These are phyloP conservation scores for Melanotaenia maccullochi DNA, from an alignment of 2,797 vertebrate species.

Conservation along the genomic window DNA sequence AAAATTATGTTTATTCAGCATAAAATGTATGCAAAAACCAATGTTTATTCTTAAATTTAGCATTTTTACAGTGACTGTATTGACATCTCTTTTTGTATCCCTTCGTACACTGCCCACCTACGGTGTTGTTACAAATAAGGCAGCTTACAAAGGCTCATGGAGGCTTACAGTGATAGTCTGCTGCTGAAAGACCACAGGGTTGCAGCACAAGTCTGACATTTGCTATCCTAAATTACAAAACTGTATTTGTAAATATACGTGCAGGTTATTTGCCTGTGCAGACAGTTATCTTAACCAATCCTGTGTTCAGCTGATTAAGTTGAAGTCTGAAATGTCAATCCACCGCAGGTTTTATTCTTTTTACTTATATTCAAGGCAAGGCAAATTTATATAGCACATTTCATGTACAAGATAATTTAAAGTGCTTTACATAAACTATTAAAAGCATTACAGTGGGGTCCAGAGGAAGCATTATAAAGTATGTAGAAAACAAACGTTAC, in stretches of 20 bases:
- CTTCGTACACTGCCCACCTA: slow-evolving; percentile 11
- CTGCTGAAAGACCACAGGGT: slow-evolving; percentile 6
- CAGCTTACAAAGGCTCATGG: slow-evolving; percentile 22
- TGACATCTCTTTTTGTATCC: slow-evolving; percentile 1
- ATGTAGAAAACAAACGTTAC: too few species aligned
- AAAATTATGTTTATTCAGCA: slow-evolving; percentile 3
- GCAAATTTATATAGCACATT: too few species aligned
- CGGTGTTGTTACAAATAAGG: slow-evolving; percentile 14
- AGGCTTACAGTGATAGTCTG: slow-evolving; percentile 23
- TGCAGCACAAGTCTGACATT: slow-evolving; percentile 22
- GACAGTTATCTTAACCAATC: slow-evolving; percentile 3
- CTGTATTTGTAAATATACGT: slow-evolving; percentile 1
- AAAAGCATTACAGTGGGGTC: too few species aligned
- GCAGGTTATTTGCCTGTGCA: slow-evolving; percentile 3
- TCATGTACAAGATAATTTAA: too few species aligned
- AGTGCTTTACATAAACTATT: too few species aligned
- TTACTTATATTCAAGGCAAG: not conserved
- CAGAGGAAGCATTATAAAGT: too few species aligned
- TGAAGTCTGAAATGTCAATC: not conserved
- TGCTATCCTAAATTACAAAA: not conserved
- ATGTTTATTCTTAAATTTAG: slow-evolving; percentile 9
- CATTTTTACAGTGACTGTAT: slow-evolving; percentile 2
- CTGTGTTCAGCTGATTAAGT: not conserved
- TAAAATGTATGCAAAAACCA: not conserved
- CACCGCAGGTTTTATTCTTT: not conserved